A percentile compares a stretch with the other conserved stretches of the same genome.
These are phyloP conservation scores for Sipha flava DNA, from an alignment of 1,140 invertebrate genomes.

Conservation along the genomic window DNA sequence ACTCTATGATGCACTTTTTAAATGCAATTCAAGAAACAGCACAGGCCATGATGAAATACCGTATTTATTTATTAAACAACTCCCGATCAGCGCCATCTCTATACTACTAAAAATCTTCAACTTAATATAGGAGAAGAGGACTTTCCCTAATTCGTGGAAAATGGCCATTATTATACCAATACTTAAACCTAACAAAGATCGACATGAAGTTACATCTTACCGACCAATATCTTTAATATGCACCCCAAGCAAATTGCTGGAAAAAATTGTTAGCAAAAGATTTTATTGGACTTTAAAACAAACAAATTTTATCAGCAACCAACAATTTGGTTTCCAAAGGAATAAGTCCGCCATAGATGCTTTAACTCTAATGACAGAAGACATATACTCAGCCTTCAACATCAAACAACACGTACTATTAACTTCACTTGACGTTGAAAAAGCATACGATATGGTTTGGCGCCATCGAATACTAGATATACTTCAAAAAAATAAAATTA, in stretches of 20 bases:
- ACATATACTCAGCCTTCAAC: neutral
- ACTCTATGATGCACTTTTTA: neutral
- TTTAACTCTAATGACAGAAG: neutral
- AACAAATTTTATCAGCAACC: too few species aligned
- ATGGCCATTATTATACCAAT: neutral
- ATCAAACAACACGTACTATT: neutral
- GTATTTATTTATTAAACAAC: neutral
- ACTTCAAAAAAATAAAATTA: neutral
- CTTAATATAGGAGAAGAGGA: neutral
- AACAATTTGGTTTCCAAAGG: neutral
- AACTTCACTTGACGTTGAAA: neutral
- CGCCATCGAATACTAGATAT: neutral
- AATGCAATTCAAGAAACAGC: neutral
- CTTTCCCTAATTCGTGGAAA: neutral
- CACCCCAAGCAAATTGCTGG: neutral
- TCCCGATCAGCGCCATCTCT: neutral
- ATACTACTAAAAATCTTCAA: neutral
- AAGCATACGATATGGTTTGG: neutral
- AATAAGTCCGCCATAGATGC: neutral
- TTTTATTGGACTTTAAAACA: neutral
- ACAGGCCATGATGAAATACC: neutral
- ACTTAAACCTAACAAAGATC: neutral
- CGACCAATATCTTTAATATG: neutral
- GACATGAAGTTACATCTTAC: neutral
- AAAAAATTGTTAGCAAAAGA: neutral